phyloP scores from a whole-genome alignment of 2,113 vertebrate species.

The Erinaceus europaeus region DNA sequence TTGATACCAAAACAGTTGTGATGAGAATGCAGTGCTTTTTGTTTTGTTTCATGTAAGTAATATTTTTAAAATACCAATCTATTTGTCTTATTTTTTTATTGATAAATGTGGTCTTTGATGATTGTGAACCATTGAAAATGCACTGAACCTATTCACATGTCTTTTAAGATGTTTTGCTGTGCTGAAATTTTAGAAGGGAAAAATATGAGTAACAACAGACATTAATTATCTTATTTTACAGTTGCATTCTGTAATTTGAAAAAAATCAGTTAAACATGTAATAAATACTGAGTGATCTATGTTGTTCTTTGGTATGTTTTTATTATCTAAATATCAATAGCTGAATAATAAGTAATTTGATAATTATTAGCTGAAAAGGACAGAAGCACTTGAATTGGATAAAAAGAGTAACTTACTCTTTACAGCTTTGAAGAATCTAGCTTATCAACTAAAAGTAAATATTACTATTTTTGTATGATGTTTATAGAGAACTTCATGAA shows the following conservation, averaged over 20 bases:
- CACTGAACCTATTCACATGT: constrained; percentile 74
- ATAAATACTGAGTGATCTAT: constrained; percentile 57
- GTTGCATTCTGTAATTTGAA: constrained; percentile 65
- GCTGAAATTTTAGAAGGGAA: constrained; percentile 62
- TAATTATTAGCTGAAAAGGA: constrained; percentile 15
- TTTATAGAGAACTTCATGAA: neutral
- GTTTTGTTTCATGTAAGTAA: constrained; percentile 45
- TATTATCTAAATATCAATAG: constrained; percentile 54
- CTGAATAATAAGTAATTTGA: constrained; percentile 40
- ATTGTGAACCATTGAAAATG: constrained; percentile 68
- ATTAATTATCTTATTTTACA: constrained; percentile 66
- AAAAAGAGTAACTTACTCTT: constrained; percentile 8
- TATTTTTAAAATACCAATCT: constrained; percentile 39
- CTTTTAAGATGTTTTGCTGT: constrained; percentile 52
- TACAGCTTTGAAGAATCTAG: neutral
- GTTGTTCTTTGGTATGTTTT: constrained; percentile 67
- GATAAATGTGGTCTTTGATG: constrained; percentile 62
- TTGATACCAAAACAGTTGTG: neutral
- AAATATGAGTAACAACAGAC: constrained; percentile 63
- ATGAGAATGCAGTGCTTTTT: constrained; percentile 53
- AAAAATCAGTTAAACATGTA: constrained; percentile 55
- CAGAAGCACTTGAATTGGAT: neutral
- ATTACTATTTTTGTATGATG: neutral
- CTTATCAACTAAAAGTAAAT: constrained; percentile 4
- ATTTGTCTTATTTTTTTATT: constrained; percentile 56